Evolutionary conservation across 1,140 invertebrate species (phyloP).

Genomic region (Cydia strobilella): DNA sequence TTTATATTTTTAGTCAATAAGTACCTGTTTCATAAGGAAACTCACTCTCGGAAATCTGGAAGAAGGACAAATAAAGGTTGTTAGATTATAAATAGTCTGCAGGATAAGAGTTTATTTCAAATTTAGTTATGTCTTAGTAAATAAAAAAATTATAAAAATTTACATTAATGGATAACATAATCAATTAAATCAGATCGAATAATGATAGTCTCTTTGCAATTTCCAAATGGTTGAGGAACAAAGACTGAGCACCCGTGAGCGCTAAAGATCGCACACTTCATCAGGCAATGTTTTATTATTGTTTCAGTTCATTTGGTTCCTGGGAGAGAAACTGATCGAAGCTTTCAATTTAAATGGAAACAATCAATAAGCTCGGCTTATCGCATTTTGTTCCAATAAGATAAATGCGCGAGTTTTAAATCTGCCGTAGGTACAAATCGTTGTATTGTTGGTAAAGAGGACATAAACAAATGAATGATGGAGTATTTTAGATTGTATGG

Average conservation of each 20-base stretch:
- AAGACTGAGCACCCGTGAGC: too few species aligned
- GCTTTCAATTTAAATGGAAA: conserved; percentile 71
- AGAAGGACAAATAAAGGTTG: too few species aligned
- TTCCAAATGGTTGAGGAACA: conserved; percentile 5
- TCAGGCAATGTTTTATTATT: conserved; percentile 30
- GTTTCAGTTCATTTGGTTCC: conserved; percentile 24
- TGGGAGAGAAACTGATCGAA: conserved; percentile 2
- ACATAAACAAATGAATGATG: conserved; percentile 23
- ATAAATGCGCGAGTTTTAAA: conserved; percentile 62
- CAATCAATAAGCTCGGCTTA: conserved; percentile 73
- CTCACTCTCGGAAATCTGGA: not conserved
- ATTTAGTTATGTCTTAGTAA: too few species aligned
- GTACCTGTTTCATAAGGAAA: not conserved
- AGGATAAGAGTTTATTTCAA: too few species aligned
- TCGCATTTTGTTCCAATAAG: conserved; percentile 70
- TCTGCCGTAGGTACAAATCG: conserved; percentile 45
- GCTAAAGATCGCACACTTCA: conserved; percentile 29
- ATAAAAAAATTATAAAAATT: too few species aligned
- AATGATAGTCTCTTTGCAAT: not conserved
- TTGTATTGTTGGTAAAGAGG: conserved; percentile 7
- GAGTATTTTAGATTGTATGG: conserved; percentile 1
- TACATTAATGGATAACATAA: too few species aligned
- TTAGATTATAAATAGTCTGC: too few species aligned
- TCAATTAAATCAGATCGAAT: not conserved
- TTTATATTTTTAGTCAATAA: not conserved